Base-by-base conservation (phyloP, 2,888 invertebrate species). In the Apodemia duryi region DNA sequence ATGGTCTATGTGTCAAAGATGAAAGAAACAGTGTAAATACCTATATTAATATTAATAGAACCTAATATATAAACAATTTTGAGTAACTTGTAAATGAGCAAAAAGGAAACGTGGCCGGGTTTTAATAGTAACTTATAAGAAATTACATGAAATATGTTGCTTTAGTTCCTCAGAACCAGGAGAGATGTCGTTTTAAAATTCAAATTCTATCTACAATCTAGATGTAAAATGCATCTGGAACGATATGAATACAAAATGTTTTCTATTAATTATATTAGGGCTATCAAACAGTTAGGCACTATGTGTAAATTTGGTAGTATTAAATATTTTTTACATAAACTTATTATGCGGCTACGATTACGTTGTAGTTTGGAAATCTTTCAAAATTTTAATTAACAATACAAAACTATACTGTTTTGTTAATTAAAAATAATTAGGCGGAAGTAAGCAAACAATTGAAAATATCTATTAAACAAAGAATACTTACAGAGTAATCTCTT, bases 401-500 rank as follows among this genome's bases (percentile, higher is more conserved):
- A 43, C 43, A 43, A 43, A 43, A 43, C 3, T 41, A 41, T 9
- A n/a, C 6, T 46, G n/a, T 13, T n/a, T n/a, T 5, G 46, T 46
- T 11, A 43, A 13, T 46, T 5, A 46, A 29, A 57, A 13, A 13
- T 57, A 57, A 57, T 32, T 57, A 57, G 28, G 57, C 57, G 57
- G 57, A 57, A 32, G 57, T 57, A 11, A 57, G 13, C 46, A 46
- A 29, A 29, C 32, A 7, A n/a, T 6, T 46, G 13, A 46, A 13
- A 28, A 28, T 52, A 28, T 21, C 10, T 32, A 9, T 29, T 32
- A 35, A 60, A 60, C 35, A 60, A 54, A 63, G 38, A 66, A 43
- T 77, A 87, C 87, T 88, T 66, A 86, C 87, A 86, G 65, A 88
- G 71, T 32, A 88, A 75, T 66, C 84, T 81, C 70, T 85, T 85